These are phyloP conservation scores for Channa argus DNA, from an alignment of 2,113 vertebrate genomes.

Conservation along the genomic window DNA sequence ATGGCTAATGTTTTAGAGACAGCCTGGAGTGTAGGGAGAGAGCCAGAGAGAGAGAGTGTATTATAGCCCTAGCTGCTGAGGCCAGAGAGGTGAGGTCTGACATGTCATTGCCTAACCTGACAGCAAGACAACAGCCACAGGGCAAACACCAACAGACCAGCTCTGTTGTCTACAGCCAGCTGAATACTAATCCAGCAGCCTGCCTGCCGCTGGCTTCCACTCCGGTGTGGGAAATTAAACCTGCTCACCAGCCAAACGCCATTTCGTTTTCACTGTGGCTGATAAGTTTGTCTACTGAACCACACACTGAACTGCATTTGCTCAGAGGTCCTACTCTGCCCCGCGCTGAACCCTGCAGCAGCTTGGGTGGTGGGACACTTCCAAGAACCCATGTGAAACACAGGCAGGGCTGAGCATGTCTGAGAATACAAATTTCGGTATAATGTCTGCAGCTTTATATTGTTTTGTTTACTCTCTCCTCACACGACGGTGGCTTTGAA, in stretches of 20 bases:
- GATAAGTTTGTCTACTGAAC: conserved; percentile 40
- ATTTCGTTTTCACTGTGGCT: conserved; percentile 35
- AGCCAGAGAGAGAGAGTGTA: conserved; percentile 9
- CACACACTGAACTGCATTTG: conserved; percentile 14
- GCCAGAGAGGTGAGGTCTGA: conserved; percentile 53
- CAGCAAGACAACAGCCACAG: conserved; percentile 68
- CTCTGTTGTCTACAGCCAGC: conserved; percentile 48
- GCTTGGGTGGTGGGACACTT: conserved; percentile 17
- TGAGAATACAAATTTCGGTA: conserved; percentile 36
- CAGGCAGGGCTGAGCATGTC: not conserved
- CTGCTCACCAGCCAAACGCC: conserved; percentile 38
- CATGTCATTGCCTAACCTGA: conserved; percentile 60
- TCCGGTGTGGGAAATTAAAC: conserved; percentile 47
- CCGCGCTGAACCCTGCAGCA: conserved; percentile 20
- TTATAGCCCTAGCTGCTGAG: conserved; percentile 35
- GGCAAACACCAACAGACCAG: conserved; percentile 64
- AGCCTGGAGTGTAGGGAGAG: not conserved
- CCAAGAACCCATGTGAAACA: conserved; percentile 35
- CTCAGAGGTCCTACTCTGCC: conserved; percentile 29
- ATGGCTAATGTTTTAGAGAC: not conserved
- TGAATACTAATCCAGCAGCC: conserved; percentile 66
- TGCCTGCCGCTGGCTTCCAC: conserved; percentile 41
- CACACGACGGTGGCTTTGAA: not conserved
- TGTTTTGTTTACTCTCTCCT: conserved; percentile 16
- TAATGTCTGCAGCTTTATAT: conserved; percentile 17